Evolutionary conservation across 1,140 invertebrate species (phyloP).

Genomic region (Samia ricini): DNA sequence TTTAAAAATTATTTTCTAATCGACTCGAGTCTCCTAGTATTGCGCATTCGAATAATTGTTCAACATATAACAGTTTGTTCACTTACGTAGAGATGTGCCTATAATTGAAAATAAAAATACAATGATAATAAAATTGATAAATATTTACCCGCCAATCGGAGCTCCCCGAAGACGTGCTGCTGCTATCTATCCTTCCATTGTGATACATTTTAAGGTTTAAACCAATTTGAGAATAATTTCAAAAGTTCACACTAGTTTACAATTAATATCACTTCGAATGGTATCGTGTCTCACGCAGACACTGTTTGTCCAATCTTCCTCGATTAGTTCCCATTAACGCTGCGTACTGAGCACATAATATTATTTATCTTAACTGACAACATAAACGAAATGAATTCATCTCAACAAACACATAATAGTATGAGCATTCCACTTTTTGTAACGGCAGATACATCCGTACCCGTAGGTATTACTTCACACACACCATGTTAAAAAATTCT

Average conservation of each 20-base stretch:
- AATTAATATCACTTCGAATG: neutral
- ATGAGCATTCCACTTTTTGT: neutral
- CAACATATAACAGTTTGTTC: too few species aligned
- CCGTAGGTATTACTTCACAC: conserved; percentile 4
- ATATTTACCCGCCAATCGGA: conserved; percentile 57
- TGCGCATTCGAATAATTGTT: too few species aligned
- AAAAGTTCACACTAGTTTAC: neutral
- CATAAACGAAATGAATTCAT: conserved; percentile 21
- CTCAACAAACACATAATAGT: conserved; percentile 22
- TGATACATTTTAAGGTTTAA: conserved; percentile 43
- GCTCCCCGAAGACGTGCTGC: conserved; percentile 58
- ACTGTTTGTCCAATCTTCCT: conserved; percentile 21
- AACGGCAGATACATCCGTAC: neutral
- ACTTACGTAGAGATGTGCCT: neutral
- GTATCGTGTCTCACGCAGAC: neutral
- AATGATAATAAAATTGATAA: neutral
- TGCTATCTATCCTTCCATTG: conserved; percentile 47
- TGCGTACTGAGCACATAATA: conserved; percentile 23
- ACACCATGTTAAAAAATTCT: conserved; percentile 13
- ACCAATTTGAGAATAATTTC: neutral
- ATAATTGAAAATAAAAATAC: conserved; percentile 1
- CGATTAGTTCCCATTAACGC: conserved; percentile 32
- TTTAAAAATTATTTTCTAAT: too few species aligned
- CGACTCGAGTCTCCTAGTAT: too few species aligned
- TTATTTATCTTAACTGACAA: conserved; percentile 12